Percentiles rank a stretch among this genome's conserved stretches.
phyloP scores from a whole-genome alignment of 2,113 vertebrate genomes.

The Athene cunicularia region DNA sequence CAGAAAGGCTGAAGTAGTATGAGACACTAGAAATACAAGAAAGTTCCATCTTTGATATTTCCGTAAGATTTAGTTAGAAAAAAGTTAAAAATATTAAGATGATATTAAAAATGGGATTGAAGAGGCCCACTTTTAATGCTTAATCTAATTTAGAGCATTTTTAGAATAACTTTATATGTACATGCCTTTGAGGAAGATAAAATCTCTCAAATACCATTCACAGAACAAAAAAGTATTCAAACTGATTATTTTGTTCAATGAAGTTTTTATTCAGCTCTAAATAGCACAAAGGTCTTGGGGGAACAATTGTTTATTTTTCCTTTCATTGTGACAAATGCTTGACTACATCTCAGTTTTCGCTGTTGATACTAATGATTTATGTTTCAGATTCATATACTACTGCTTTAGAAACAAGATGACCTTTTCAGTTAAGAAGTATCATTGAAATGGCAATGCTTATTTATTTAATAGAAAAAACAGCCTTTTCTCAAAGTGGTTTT shows the following conservation, averaged over 20 bases:
- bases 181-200: neutral
- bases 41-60: neutral
- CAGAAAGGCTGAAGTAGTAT: neutral
- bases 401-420: conserved; percentile 9
- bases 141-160: neutral
- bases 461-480: neutral
- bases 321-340: neutral
- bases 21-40: neutral
- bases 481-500: neutral
- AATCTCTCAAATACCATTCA: neutral
- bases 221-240: neutral
- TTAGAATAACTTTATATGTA: neutral
- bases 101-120: neutral
- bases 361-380: neutral
- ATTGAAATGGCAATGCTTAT: neutral
- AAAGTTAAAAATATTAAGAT: neutral
- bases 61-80: neutral
- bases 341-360: neutral
- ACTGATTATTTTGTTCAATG: neutral
- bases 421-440: neutral
- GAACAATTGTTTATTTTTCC: conserved; percentile 27
- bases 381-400: neutral
- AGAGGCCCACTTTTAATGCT: neutral
- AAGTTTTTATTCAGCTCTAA: neutral
- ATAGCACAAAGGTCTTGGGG: neutral